Evolutionary conservation across 2,113 vertebrate species (phyloP).

Genomic region (Sturnira hondurensis): DNA sequence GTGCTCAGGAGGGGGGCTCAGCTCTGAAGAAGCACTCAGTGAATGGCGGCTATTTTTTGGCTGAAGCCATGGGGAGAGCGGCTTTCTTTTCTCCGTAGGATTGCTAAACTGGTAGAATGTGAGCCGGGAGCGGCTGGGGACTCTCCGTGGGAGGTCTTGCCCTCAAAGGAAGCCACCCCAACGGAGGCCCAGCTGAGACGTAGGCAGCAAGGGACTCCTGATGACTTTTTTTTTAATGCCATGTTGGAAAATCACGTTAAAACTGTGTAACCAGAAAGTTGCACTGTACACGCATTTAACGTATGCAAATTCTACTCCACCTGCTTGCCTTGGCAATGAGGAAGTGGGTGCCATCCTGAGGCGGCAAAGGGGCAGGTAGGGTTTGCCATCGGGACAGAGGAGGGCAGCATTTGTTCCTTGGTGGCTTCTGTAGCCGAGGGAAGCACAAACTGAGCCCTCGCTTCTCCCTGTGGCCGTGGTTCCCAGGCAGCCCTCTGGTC

Average conservation of each 20-base stretch:
- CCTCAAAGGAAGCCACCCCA: neutral
- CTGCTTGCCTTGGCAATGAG: neutral
- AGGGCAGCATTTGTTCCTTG: neutral
- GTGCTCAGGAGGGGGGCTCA: slow-evolving; percentile 23
- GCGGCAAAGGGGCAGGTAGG: neutral
- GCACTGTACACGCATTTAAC: neutral
- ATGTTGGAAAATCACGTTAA: neutral
- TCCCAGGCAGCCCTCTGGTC: neutral
- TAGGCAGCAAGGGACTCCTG: neutral
- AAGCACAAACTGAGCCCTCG: neutral
- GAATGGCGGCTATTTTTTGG: slow-evolving; percentile 44
- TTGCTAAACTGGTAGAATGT: neutral
- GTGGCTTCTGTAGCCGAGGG: neutral
- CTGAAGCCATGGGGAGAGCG: neutral
- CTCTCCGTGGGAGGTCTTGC: neutral
- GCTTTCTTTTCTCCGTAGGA: neutral
- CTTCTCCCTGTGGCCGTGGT: neutral
- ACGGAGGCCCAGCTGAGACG: neutral
- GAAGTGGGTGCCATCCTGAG: neutral
- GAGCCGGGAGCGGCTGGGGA: neutral
- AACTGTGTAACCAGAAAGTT: neutral
- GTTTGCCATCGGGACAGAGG: neutral
- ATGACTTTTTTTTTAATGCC: neutral
- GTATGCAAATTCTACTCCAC: neutral
- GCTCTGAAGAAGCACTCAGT: neutral